Evolutionary conservation across 2,113 vertebrate species (phyloP), one percentile per base, ranked within the genome.

Genomic region (Polypterus senegalus): DNA sequence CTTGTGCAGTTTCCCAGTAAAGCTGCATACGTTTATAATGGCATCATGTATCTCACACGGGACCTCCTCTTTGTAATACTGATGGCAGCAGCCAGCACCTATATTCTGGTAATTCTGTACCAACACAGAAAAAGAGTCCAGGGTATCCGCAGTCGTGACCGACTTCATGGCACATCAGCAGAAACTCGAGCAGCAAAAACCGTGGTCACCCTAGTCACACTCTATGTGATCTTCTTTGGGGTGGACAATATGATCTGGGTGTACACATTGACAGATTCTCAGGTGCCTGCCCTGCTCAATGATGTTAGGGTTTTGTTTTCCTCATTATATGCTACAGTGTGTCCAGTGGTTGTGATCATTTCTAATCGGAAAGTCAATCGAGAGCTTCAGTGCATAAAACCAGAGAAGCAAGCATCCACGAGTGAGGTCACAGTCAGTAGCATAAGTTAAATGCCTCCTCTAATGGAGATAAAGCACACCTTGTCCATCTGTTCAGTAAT

Each of bases 181-280:
- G 73, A 74, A 54, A 72, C 66, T 2, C 46, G 47, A 44, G 66
- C 68, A 58, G 57, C 73, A 43, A 74, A 68, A 65, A 57, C 68
- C 3, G 66, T 70, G 4, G 55, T 70, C 10, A 62, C 65, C n/a
- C 61, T 72, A 54, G 60, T 74, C 45, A 63, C 54, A 7, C 56
- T 72, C 47, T 69, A 72, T 44, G 67, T 72, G 27, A 55, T 74
- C 47, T 68, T 62, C n/a, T 72, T 72, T 61, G 70, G 66, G 4
- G 44, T 69, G 47, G 65, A 74, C 27, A 70, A 58, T n/a, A 6
- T 72, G 5, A 67, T 74, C 27, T 72, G 66, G 72, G 64, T 72
- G 46, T 53, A 65, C 43, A 74, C 59, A 9, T 63, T 74, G 47
- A 67, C 61, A 7, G 49, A 64, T 6, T 9, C 63, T 47, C 52